A percentile compares a stretch with the other conserved stretches of the same genome.
Conservation (phyloP, 2,797 vertebrate genomes). For the Dipus sagitta region DNA sequence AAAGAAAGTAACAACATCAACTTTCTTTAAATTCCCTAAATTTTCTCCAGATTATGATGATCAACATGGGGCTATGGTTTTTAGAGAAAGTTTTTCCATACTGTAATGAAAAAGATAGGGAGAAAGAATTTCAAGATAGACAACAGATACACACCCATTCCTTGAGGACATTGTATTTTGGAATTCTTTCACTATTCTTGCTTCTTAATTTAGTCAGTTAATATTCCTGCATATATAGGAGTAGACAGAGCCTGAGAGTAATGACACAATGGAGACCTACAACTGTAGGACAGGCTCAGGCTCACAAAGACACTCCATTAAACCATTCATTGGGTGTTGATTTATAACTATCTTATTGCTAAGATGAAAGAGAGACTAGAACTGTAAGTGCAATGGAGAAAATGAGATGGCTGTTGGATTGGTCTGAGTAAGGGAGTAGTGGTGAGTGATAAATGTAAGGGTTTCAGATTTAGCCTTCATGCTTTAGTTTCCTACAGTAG, state of each 20-base stretch:
- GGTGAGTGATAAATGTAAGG: slow-evolving; percentile 56
- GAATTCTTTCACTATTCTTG: slow-evolving; percentile 44
- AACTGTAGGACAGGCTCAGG: slow-evolving; percentile 41
- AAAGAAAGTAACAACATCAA: background rate
- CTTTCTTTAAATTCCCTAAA: slow-evolving; percentile 4
- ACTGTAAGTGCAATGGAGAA: slow-evolving; percentile 62
- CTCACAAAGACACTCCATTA: slow-evolving; percentile 54
- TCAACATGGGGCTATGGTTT: background rate
- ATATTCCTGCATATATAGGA: slow-evolving; percentile 21
- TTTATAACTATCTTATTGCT: slow-evolving; percentile 77
- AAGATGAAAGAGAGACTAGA: slow-evolving; percentile 60
- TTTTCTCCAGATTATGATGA: slow-evolving; percentile 24
- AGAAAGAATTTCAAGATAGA: slow-evolving; percentile 7
- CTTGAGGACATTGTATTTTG: slow-evolving; percentile 30
- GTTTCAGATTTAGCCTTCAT: slow-evolving; percentile 32
- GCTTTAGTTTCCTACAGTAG: slow-evolving; percentile 15
- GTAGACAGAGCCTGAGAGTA: slow-evolving; percentile 42
- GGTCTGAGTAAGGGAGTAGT: background rate
- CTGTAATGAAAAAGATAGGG: background rate
- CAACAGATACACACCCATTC: background rate
- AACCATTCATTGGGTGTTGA: slow-evolving; percentile 57
- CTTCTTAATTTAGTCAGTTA: slow-evolving; percentile 24
- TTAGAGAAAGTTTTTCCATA: slow-evolving; percentile 29
- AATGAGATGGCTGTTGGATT: slow-evolving; percentile 34
- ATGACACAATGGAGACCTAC: slow-evolving; percentile 53